Evolutionary conservation across 2,113 vertebrate species (phyloP).

Genomic region (Riparia riparia): DNA sequence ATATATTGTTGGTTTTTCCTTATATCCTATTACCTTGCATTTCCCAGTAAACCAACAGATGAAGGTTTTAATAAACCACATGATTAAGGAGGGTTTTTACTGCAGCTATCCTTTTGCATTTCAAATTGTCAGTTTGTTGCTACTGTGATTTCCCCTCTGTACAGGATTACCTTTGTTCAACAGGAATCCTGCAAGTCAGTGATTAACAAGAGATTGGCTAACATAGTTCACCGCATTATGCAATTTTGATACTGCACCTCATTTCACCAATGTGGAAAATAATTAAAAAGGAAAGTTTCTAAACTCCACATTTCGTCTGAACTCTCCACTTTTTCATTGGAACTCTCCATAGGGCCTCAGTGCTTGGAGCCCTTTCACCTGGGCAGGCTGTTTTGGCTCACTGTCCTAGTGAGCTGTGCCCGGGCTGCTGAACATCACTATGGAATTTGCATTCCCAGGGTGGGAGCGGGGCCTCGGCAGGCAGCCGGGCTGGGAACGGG

Average conservation of each 20-base stretch:
- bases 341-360: background rate
- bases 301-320: background rate
- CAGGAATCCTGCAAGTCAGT: background rate
- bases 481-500: too few relatives aligned
- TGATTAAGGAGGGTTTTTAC: background rate
- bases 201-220: constrained; percentile 7
- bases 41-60: background rate
- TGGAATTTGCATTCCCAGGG: background rate
- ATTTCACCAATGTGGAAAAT: background rate
- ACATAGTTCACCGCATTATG: background rate
- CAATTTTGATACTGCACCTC: background rate
- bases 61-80: background rate
- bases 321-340: background rate
- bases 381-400: background rate
- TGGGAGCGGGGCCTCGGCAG: background rate
- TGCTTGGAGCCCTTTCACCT: background rate
- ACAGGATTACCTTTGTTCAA: constrained; percentile 22
- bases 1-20: background rate
- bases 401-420: background rate
- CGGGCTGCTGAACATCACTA: background rate
- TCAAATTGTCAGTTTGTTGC: background rate
- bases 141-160: background rate
- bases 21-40: background rate
- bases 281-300: background rate
- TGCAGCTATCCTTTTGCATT: background rate